Evolutionary conservation across 2,888 invertebrate genomes (phyloP), one percentile per base, ranked within the genome.

Genomic region (Amiota communis): DNA sequence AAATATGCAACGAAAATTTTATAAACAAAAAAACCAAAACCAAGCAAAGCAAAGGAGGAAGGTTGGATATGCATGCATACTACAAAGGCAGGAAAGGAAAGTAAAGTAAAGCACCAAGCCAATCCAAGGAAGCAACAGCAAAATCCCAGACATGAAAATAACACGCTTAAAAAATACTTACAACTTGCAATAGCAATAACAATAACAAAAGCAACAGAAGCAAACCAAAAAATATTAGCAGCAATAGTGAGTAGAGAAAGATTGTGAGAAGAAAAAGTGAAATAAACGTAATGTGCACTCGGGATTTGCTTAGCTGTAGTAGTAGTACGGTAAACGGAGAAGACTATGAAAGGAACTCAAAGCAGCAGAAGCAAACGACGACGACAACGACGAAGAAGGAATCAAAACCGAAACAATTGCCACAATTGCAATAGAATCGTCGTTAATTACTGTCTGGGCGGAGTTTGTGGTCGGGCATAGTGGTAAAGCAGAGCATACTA

Each of bases 371-470:
- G 23, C 2, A 23, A 23, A n/a, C n/a, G 23, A 2, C 23, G 3
- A 23, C 23, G 23, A 1, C 23, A 23, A 36, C 3, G 36, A 36
- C 3, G 36, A 36, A 36, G 36, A 36, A 46, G 81, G 84, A 87
- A 87, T 87, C 87, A 87, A 84, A 83, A 81, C 81, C 87, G 84
- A 86, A 87, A 86, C 86, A 87, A 87, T 86, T 86, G 87, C 86
- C 87, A 85, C 86, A 87, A 87, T 87, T 87, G 87, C 86, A 85
- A 86, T 84, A 87, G 87, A 87, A 87, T 87, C 87, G 85, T 86
- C 87, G 86, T 87, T 87, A 87, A 87, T 87, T 87, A 87, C 87
- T 84, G 83, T 85, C 82, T 83, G 83, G 82, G 85, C 78, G 85
- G 81, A 83, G 80, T 84, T 82, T 77, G 72, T 74, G 74, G 72